Percentiles rank a stretch among this genome's conserved stretches.
These are phyloP conservation scores for Porites australiensis DNA, from an alignment of 64 coral and sea anemone genomes.

Conservation along the genomic window DNA sequence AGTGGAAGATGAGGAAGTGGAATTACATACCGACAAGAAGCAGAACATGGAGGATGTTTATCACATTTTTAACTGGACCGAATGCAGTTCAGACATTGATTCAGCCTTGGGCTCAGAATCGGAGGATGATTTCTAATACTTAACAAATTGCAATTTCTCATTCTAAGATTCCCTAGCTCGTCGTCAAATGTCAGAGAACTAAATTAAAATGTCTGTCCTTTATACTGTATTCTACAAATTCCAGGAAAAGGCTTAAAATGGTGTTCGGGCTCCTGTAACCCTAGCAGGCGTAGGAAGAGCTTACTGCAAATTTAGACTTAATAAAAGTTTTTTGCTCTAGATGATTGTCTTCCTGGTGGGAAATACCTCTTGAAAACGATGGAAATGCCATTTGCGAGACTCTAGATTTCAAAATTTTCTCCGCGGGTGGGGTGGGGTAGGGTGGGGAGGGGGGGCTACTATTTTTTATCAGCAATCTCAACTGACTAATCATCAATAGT, in stretches of 20 bases:
- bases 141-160: background rate
- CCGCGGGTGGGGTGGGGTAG: too few relatives aligned
- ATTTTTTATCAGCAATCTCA: background rate
- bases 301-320: too few relatives aligned
- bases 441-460: too few relatives aligned
- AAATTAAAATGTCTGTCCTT: background rate
- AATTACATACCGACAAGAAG: background rate
- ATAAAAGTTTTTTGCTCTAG: too few relatives aligned
- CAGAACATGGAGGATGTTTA: background rate
- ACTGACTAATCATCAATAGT: background rate
- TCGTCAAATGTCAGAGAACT: conserved; percentile 21
- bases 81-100: background rate
- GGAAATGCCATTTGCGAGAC: too few relatives aligned
- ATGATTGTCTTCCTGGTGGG: too few relatives aligned
- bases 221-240: background rate
- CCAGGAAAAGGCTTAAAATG: conserved; percentile 18
- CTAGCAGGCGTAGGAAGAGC: background rate
- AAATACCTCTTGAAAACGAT: too few relatives aligned
- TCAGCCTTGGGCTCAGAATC: background rate
- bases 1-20: conserved; percentile 28
- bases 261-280: conserved; percentile 6
- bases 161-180: background rate
- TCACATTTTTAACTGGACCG: background rate
- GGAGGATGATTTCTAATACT: background rate
- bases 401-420: too few relatives aligned